Conservation (phyloP, 1,140 invertebrate genomes). For the Triops cancriformis region DNA sequence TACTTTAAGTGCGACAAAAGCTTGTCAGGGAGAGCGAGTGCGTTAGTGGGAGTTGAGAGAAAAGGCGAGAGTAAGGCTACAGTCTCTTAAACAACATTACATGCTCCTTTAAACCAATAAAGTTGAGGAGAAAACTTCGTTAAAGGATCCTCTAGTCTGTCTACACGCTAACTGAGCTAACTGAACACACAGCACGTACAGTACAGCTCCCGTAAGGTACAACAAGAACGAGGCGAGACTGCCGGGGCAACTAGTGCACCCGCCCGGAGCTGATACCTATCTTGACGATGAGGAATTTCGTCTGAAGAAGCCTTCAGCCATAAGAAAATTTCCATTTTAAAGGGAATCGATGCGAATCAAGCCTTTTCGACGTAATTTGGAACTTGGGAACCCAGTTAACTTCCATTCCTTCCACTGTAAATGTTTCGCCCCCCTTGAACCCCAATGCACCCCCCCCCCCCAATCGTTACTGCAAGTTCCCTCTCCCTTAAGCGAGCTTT, state of each 20-base stretch:
- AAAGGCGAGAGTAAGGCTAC: not conserved
- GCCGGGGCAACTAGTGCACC: too few species aligned
- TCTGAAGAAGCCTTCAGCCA: not conserved
- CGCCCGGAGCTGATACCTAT: not conserved
- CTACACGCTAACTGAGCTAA: not conserved
- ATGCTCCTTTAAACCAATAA: conserved; percentile 11
- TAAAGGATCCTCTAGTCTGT: not conserved
- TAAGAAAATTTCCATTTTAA: conserved; percentile 1
- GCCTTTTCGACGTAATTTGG: not conserved
- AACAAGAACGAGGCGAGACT: too few species aligned
- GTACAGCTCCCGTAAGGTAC: not conserved
- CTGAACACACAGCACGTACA: not conserved
- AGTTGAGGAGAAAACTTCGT: conserved; percentile 10
- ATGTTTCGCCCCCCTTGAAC: not conserved
- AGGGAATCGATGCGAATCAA: conserved; percentile 3
- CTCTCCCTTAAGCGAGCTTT: too few species aligned
- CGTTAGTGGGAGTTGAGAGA: not conserved
- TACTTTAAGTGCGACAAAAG: too few species aligned
- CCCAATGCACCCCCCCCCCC: not conserved
- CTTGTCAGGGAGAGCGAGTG: not conserved
- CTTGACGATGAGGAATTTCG: not conserved
- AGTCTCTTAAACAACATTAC: conserved; percentile 3
- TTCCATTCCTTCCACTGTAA: not conserved
- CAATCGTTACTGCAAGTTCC: not conserved
- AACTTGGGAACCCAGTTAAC: not conserved